A percentile compares a stretch with the other conserved stretches of the same genome.
Evolutionary conservation across 1,140 invertebrate genomes (phyloP).

Genomic region (Pachyrhynchus sulphureomaculatus): DNA sequence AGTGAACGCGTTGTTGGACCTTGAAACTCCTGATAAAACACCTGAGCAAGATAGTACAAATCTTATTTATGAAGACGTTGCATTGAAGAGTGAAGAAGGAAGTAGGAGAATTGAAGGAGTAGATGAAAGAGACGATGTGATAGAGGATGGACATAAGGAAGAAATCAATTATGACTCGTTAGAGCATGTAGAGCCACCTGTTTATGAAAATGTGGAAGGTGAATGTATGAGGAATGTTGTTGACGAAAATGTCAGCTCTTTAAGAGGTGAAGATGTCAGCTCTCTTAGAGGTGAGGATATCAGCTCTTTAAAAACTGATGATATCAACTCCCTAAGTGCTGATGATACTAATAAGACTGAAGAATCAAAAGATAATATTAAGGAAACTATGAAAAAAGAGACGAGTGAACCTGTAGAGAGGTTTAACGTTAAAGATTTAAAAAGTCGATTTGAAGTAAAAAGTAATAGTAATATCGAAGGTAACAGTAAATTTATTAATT

Average conservation of each 20-base stretch:
- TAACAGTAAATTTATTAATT: neutral
- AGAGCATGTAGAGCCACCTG: conserved; percentile 35
- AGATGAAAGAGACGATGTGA: no score
- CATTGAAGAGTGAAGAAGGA: neutral
- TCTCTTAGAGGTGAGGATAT: neutral
- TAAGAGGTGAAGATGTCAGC: conserved; percentile 3
- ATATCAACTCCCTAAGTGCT: neutral
- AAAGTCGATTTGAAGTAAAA: conserved; percentile 38
- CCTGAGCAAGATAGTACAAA: neutral
- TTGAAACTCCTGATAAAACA: conserved; percentile 13
- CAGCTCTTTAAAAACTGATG: neutral
- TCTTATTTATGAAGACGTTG: conserved; percentile 12
- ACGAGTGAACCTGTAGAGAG: conserved; percentile 11
- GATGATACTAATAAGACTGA: conserved; percentile 18
- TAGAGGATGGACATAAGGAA: conserved; percentile 3
- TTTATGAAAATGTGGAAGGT: conserved; percentile 44
- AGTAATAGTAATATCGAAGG: neutral
- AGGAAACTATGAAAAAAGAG: neutral
- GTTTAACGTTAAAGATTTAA: conserved; percentile 39
- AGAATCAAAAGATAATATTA: neutral
- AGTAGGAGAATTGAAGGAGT: no score
- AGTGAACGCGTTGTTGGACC: conserved; percentile 66
- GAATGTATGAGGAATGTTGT: conserved; percentile 30
- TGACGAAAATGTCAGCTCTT: no score
- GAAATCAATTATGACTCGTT: conserved; percentile 42